Evolutionary conservation across 2,888 invertebrate genomes (phyloP), one percentile per base, ranked within the genome.

Genomic region (Caenorhabditis doughertyi): DNA sequence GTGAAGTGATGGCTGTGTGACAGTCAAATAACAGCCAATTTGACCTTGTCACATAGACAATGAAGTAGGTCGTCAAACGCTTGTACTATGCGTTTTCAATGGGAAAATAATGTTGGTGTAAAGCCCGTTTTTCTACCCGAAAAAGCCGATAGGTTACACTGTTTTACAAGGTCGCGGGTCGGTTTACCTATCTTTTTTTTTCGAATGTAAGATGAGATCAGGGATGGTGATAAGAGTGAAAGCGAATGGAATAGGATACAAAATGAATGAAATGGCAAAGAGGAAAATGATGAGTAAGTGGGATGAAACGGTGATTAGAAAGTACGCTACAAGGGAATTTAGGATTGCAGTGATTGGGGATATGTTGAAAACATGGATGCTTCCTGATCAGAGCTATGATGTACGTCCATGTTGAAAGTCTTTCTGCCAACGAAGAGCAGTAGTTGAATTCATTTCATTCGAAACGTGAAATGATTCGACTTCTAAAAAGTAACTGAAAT

Each of bases 1-100:
- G 42, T 53, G 53, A 53, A 39, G 53, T 58, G 51, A 51, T 51
- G 44, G 21, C 32, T 47, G 7, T 51, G 64, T 68, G 76, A 68
- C 68, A 65, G 67, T 42, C 76, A 76, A 76, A 76, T 76, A 76
- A 76, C 68, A 68, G 76, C 76, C 68, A 76, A 76, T 76, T 76
- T 68, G 76, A 76, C 76, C 76, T 76, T 76, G 76, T 76, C 76
- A 76, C 25, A 60, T 58, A 68, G 44, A 76, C 76, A 76, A 76
- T 76, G 67, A 67, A 68, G 60, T 47, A 68, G 56, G 74, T 62
- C 51, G 55, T 64, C 49, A 60, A 64, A 55, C 11, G 67, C 47
- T 27, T 67, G 51, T 51, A 65, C 35, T 65, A 65, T 35, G 49
- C 65, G 65, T 35, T 29, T 47, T 65, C 49, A 21, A 65, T 65